Base-by-base conservation (phyloP, 2,113 vertebrate species). In the Xyliphius kryptos region DNA sequence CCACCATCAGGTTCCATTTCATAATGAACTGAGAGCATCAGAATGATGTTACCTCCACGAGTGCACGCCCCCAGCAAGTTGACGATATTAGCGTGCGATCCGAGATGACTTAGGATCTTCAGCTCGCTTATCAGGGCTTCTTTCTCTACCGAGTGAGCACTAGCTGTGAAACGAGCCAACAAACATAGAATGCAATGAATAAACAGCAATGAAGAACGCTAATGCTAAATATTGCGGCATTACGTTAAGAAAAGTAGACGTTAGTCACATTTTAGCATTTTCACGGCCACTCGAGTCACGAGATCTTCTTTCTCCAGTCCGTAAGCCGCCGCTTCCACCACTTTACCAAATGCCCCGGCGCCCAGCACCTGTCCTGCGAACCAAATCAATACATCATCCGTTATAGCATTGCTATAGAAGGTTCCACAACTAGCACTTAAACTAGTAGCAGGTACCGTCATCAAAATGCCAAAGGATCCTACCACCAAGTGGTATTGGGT, bases 21-120 rank as follows among this genome's bases (percentile, higher is more conserved):
- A n/a, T n/a, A n/a, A n/a, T n/a, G n/a, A 32, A 32, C 26, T 6
- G 26, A 32, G 26, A 32, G 26, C 13, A 9, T 41, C 3, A 46
- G 38, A 26, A 26, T 44, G 58, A 17, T 54, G 63, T 32, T 32
- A 77, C 84, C 84, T 75, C 61, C 78, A 9, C 68, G 63, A 0
- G 84, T 86, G 63, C 83, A 86, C 1, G 82, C 84, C 55, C 86
- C 86, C 46, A 86, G 79, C 51, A 86, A 75, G 69, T 88, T 88
- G 48, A 87, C 82, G 0, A 88, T 62, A 8, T 88, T 87, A 54
- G 81, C 49, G 22, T 88, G 86, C 20, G 76, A 79, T 26, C 85
- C 85, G 0, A 88, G 77, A 41, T 85, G 79, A 66, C 73, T 73
- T 62, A 87, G 20, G n/a, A 88, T 71, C 78, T 88, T 88, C 67